Base-by-base conservation (phyloP, 92 coral and sea anemone species). In the Galaxea fascicularis region DNA sequence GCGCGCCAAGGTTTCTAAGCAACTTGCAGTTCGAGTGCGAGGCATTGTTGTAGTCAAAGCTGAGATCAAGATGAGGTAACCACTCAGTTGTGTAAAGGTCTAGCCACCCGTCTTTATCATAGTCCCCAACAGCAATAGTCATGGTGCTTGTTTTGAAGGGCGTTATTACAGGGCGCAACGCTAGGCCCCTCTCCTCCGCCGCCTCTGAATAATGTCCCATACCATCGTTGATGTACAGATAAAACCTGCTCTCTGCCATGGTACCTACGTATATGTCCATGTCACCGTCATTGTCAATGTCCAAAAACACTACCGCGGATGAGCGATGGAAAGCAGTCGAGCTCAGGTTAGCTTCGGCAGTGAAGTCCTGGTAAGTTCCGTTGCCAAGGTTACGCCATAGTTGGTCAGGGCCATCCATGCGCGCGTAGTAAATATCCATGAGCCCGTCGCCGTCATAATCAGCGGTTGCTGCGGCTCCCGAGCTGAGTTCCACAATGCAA, bases 31-130 rank as follows among this genome's bases (percentile, higher is more conserved):
- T 88, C 1, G 98, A 93, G 63, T 97, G 98, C 14, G 96, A 83
- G 39, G 90, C 93, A 79, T 97, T 95, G 65, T 95, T 85, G 89
- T 97, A 97, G 73, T 97, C 97, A 54, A 95, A 97, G 76, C 98
- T 90, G 67, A 91, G 98, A 78, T 97, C 98, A 31, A 97, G 96
- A 88, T 97, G 99, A 68, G 99, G 99, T 18, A 97, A 77, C 99
- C 99, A 97, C 77, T 97, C 99, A 27, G 99, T 97, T 29, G 97
- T 91, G 76, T 93, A 97, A 22, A 97, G 83, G 71, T 97, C 99
- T 41, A 97, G 89, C 99, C 99, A 97, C 29, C 99, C 99, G 72
- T 97, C 99, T 77, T 88, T 93, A 78, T 97, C 96, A 79, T 97
- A 97, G 83, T 97, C 99, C 44, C 84, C 97, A 51, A 90, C 89